phyloP scores from a whole-genome alignment of 1,140 invertebrate genomes.

The Musca vetustissima region DNA sequence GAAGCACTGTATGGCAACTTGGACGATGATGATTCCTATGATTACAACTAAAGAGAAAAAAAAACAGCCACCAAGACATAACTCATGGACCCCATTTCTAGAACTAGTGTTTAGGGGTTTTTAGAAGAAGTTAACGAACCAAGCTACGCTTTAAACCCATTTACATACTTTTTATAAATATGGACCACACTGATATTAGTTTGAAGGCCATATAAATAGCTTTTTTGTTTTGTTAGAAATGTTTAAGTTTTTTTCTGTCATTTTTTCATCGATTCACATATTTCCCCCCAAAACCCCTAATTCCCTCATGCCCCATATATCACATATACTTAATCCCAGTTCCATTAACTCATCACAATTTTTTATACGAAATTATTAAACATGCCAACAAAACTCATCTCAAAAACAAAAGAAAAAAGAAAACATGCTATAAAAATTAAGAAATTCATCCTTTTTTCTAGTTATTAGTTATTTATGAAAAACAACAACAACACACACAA shows the following conservation, averaged over 20 bases:
- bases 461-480: conserved; percentile 22
- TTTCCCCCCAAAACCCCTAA: neutral
- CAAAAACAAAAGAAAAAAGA: neutral
- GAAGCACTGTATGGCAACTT: conserved; percentile 36
- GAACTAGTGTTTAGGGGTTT: neutral
- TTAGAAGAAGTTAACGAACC: neutral
- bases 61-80: no score
- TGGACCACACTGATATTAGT: no score
- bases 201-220: no score
- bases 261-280: no score
- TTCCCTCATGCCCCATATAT: neutral
- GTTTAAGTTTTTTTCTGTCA: neutral
- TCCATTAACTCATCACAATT: neutral
- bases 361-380: no score
- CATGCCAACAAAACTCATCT: no score
- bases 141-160: neutral
- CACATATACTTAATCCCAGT: neutral
- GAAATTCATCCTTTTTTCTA: conserved; percentile 3
- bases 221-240: neutral
- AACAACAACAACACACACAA: neutral
- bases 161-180: neutral
- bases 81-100: neutral
- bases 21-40: conserved; percentile 31
- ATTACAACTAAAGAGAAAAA: conserved; percentile 25
- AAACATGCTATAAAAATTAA: neutral